A percentile compares a stretch with the other conserved stretches of the same genome.
These are phyloP conservation scores for Leptinotarsa rubiginosa DNA, from an alignment of 2,888 invertebrate species.

Conservation along the genomic window DNA sequence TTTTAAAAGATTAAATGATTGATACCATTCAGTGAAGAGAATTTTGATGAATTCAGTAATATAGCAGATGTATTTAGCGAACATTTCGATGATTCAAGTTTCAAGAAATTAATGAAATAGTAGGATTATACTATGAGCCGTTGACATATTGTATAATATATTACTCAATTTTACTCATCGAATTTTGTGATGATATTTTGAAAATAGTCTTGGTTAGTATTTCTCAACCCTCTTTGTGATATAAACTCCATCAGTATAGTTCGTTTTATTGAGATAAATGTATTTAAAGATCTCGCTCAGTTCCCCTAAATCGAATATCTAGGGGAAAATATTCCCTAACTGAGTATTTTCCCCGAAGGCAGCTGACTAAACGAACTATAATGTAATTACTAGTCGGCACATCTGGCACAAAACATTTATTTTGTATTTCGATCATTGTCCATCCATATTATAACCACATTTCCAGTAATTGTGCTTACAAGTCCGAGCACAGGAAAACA, in stretches of 20 bases:
- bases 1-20: too few relatives aligned
- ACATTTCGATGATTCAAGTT: too few relatives aligned
- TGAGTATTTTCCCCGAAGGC: conserved; percentile 8
- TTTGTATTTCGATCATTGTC: background rate
- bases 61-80: too few relatives aligned
- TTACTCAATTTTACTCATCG: background rate
- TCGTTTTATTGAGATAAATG: background rate
- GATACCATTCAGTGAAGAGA: too few relatives aligned
- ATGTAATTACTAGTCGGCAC: background rate
- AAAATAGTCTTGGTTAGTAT: background rate
- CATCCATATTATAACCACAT: background rate
- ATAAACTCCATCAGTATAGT: background rate
- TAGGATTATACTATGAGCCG: too few relatives aligned
- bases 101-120: too few relatives aligned
- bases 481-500: too few relatives aligned
- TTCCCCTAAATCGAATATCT: background rate
- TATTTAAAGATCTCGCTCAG: conserved; percentile 2
- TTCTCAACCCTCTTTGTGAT: background rate
- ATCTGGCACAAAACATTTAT: background rate
- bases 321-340: conserved; percentile 3
- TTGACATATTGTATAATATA: too few relatives aligned
- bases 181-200: background rate
- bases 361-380: background rate
- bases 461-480: too few relatives aligned
- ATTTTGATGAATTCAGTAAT: too few relatives aligned